Conservation (phyloP, 2,797 vertebrate genomes). For the Rhincodon typus region DNA sequence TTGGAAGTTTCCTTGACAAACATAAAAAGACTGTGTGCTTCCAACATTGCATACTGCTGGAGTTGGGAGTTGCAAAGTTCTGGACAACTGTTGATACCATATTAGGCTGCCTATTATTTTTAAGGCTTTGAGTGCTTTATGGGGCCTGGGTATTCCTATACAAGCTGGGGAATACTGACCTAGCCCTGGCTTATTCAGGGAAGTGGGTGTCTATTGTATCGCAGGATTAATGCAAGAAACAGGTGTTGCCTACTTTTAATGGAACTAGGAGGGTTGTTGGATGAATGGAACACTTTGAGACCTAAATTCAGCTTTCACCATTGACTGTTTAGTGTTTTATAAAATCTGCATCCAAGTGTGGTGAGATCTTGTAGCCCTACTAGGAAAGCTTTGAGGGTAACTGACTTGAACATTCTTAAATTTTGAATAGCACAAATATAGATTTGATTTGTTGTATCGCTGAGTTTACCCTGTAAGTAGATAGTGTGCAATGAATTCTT, state of each 20-base stretch:
- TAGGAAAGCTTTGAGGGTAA: background rate
- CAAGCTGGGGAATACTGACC: background rate
- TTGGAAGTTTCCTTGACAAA: background rate
- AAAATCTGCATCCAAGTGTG: background rate
- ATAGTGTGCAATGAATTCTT: background rate
- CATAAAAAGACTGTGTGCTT: background rate
- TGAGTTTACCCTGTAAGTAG: background rate
- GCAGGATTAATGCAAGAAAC: background rate
- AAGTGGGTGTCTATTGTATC: background rate
- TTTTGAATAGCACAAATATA: background rate
- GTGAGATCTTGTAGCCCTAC: background rate
- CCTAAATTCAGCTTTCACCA: background rate
- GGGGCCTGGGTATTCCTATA: no score
- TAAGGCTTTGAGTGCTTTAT: background rate
- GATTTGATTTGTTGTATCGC: background rate
- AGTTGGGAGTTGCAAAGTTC: background rate
- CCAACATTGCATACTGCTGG: background rate
- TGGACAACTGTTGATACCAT: no score
- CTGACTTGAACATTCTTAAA: no score
- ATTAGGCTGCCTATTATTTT: background rate
- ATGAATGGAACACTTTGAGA: background rate
- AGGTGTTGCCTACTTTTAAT: background rate
- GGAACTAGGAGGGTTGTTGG: background rate
- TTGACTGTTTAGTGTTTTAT: background rate
- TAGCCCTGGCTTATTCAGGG: background rate